A percentile compares a stretch with the other conserved stretches of the same genome.
Evolutionary conservation across 2,797 vertebrate genomes (phyloP).

Genomic region (Pantherophis alleghaniensis): DNA sequence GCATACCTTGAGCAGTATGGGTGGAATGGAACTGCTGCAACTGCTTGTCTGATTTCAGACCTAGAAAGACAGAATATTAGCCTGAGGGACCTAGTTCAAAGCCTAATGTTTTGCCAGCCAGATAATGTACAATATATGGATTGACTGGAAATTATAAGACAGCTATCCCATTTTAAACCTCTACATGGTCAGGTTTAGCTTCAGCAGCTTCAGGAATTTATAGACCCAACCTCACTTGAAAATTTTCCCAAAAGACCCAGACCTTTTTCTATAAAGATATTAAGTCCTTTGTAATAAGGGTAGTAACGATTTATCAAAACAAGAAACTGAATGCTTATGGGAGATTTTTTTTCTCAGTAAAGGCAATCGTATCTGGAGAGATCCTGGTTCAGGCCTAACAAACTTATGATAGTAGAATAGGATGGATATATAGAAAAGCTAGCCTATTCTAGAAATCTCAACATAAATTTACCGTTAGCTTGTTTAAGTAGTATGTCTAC

Average conservation of each 20-base stretch:
- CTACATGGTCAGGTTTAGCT: no score
- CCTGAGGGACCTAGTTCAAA: neutral
- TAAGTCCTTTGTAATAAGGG: neutral
- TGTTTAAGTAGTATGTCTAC: neutral
- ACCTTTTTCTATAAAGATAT: neutral
- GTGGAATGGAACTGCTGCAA: neutral
- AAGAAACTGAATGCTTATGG: neutral
- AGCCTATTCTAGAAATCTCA: neutral
- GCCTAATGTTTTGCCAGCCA: neutral
- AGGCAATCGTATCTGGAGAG: neutral
- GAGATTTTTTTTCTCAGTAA: neutral
- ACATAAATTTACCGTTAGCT: neutral
- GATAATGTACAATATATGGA: neutral
- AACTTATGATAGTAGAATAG: neutral
- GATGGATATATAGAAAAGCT: neutral
- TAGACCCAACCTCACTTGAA: neutral
- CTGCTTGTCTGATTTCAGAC: neutral
- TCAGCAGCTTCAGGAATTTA: no score
- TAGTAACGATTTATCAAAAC: neutral
- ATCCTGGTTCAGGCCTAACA: neutral
- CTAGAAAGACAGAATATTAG: slow-evolving; percentile 18
- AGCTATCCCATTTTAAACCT: neutral
- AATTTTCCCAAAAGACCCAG: neutral
- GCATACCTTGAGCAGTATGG: neutral
- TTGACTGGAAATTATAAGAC: neutral